Evolutionary conservation across 1,140 invertebrate species (phyloP).

Genomic region (Dendrolimus punctatus): DNA sequence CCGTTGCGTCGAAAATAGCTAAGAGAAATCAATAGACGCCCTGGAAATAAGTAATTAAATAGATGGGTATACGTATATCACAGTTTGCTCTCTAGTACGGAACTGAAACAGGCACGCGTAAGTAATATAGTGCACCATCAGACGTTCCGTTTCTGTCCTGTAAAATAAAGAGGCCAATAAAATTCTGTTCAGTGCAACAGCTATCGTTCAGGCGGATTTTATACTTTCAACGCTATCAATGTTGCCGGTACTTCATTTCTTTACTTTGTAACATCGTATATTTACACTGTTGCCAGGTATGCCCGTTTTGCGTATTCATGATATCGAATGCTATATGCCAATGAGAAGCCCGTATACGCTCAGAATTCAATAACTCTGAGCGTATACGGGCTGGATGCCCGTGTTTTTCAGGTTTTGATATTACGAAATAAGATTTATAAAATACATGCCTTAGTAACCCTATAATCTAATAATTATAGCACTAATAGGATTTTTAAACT

Average conservation of each 20-base stretch:
- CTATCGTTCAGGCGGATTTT: slow-evolving; percentile 50
- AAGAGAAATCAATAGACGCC: too few relatives aligned
- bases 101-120: background rate
- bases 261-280: slow-evolving; percentile 32
- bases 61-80: too few relatives aligned
- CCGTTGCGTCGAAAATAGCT: too few relatives aligned
- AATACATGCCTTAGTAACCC: too few relatives aligned
- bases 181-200: slow-evolving; percentile 36
- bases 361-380: too few relatives aligned
- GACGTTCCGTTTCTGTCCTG: slow-evolving; percentile 20
- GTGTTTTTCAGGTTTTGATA: too few relatives aligned
- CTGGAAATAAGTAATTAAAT: too few relatives aligned
- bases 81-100: background rate
- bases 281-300: slow-evolving; percentile 22
- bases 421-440: too few relatives aligned
- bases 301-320: too few relatives aligned
- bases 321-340: slow-evolving; percentile 18
- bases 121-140: background rate
- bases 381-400: too few relatives aligned
- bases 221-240: slow-evolving; percentile 37
- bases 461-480: too few relatives aligned
- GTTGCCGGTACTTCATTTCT: slow-evolving; percentile 31
- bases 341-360: slow-evolving; percentile 3
- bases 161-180: slow-evolving; percentile 44
- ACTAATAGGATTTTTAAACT: too few relatives aligned